Evolutionary conservation across 2,888 invertebrate species (phyloP), one percentile per base, ranked within the genome.

Genomic region (Norana najaformis): DNA sequence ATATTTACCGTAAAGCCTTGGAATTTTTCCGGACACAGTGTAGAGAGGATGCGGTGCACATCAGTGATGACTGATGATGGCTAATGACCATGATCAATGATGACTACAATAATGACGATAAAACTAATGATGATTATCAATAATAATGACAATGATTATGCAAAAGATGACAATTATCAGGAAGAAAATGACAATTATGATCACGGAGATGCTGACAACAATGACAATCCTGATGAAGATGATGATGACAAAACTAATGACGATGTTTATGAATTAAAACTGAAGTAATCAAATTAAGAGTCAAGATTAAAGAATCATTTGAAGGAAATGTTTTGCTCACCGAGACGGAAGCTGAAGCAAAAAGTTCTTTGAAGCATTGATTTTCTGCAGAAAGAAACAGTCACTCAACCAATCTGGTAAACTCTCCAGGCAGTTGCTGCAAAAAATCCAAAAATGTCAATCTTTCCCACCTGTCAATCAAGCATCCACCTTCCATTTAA

Each of bases 331-430:
- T 0, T 37, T n/a, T 23, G 35, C 16, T 90, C 88, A 93, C 93
- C 91, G 92, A 36, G 91, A 38, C 34, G 95, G 95, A 5, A 95
- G 92, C 23, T 92, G 90, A 30, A 92, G 91, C 13, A 95, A 92
- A 36, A 92, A 91, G 91, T 95, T 95, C 92, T 95, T 93, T 91
- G 94, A 93, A 90, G 94, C 94, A 91, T 93, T 93, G 34, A 95
- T 92, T 88, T 93, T 94, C 38, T 94, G 93, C 92, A 95, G 92
- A 92, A 94, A 94, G 93, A 94, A 94, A 92, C 95, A 94, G 92
- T 95, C 94, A 90, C 94, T 93, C 88, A 95, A 90, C 95, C 95
- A 95, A 23, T 93, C 92, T 6, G 95, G 95, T 37, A 95, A 92
- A 34, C 91, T 91, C 35, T 92, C 92, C 85, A 95, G 91, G 89